A percentile compares a stretch with the other conserved stretches of the same genome.
These are phyloP conservation scores for Andrena bucephala DNA, from an alignment of 2,888 invertebrate species.

Conservation along the genomic window DNA sequence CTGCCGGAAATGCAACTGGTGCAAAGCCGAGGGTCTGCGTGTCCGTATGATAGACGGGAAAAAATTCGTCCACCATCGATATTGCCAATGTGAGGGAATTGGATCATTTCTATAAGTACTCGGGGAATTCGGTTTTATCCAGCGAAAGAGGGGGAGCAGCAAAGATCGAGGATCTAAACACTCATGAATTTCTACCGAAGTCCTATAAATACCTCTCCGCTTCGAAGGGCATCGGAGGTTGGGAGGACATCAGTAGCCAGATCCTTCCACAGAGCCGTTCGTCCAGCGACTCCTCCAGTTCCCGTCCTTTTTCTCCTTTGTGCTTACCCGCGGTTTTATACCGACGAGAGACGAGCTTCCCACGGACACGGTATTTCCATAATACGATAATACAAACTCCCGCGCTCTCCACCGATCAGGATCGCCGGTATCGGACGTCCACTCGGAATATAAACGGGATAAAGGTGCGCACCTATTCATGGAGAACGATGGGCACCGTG, in stretches of 20 bases:
- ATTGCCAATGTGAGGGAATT: neutral
- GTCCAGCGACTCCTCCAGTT: neutral
- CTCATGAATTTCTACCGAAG: neutral
- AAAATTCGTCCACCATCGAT: neutral
- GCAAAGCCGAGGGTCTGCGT: slow-evolving; percentile 21
- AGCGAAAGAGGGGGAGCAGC: neutral
- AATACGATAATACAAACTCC: slow-evolving; percentile 51
- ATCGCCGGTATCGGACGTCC: slow-evolving; percentile 19
- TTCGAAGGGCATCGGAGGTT: neutral
- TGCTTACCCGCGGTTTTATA: neutral
- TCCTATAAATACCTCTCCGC: no score
- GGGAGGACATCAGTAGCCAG: neutral
- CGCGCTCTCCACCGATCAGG: slow-evolving; percentile 26
- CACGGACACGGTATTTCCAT: slow-evolving; percentile 51
- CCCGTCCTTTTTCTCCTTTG: neutral
- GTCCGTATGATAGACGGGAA: neutral
- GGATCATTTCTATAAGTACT: no score
- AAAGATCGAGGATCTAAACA: neutral
- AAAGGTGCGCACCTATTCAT: slow-evolving; percentile 30
- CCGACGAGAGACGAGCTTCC: slow-evolving; percentile 14
- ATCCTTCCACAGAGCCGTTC: neutral
- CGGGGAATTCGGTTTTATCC: neutral
- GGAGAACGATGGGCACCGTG: slow-evolving; percentile 23
- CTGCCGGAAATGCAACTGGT: slow-evolving; percentile 69
- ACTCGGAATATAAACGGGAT: slow-evolving; percentile 20